Base-by-base conservation (phyloP, 2,113 vertebrate species). In the Benitochromis conjunctus region DNA sequence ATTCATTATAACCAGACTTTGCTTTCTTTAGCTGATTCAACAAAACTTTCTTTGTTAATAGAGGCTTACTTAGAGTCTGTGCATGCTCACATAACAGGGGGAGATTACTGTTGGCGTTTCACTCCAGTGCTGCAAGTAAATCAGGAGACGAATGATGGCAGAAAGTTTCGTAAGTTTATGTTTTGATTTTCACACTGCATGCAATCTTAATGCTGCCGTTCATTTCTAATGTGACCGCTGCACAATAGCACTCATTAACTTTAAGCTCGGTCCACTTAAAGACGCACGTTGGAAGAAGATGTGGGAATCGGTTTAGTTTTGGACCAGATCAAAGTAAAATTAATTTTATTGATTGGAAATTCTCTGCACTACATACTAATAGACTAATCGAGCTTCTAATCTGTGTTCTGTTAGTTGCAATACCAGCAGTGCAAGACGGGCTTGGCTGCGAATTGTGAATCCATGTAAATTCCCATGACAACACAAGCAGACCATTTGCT, bases 111-210 rank as follows among this genome's bases (percentile, higher is more conserved):
- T 9, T 53, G 19, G 19, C 1, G 19, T 53, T 53, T n/a, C 51
- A n/a, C 51, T 53, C 51, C 14, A 4, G 51, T 7, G 51, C 51
- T 53, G 7, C 7, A 18, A 51, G 16, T 51, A 51, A 51, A 8
- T 16, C 48, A 51, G 5, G 38, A 6, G 13, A 26, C 16, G 0
- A 74, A 48, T 48, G 41, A 46, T 74, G 41, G 66, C 66, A 11
- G 41, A 74, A 74, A 71, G 64, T 24, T 46, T 69, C 0, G 5
- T 43, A 26, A 46, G 43, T 69, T 0, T 24, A 43, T 43, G 34
- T 4, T 64, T 2, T 66, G 14, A 41, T 3, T 66, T 69, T 46
- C 24, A 43, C 38, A 18, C 16, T 62, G 11, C 34, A 60, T 0
- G 5, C 29, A 2, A 18, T 69, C 64, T 24, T 46, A 26, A 0